Percentiles rank a stretch among this genome's conserved stretches.
These are phyloP conservation scores for Chloroceryle aenea DNA, from an alignment of 2,113 vertebrate species.

Conservation along the genomic window DNA sequence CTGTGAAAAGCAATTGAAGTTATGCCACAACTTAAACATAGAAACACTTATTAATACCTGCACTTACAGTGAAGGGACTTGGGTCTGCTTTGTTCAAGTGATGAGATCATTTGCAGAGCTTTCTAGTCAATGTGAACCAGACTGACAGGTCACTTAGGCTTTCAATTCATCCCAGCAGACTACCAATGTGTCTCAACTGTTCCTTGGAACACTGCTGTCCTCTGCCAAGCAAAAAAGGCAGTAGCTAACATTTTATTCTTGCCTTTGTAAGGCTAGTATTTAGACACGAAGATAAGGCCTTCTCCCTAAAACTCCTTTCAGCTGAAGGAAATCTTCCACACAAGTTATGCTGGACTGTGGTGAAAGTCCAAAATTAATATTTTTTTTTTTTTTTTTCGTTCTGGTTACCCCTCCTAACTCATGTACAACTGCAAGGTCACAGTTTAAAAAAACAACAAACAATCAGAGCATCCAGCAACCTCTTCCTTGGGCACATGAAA, in stretches of 20 bases:
- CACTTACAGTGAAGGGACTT: not conserved
- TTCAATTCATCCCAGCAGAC: slow-evolving; percentile 8
- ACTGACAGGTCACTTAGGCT: slow-evolving; percentile 48
- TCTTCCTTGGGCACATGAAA: not conserved
- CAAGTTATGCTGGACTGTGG: not conserved
- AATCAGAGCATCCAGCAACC: not conserved
- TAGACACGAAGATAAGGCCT: not conserved
- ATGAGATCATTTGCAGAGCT: slow-evolving; percentile 19
- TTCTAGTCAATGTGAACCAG: slow-evolving; percentile 15
- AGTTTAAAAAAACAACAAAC: not conserved
- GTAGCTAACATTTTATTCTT: not conserved
- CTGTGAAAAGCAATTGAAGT: slow-evolving; percentile 26
- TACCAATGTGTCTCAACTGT: not conserved
- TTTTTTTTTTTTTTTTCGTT: not conserved
- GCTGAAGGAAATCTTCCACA: not conserved
- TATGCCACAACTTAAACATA: slow-evolving; percentile 27
- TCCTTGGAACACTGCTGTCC: not conserved
- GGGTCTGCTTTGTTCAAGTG: not conserved
- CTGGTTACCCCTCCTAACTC: not conserved
- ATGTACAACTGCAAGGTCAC: not conserved
- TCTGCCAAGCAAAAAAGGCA: not conserved
- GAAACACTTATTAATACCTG: slow-evolving; percentile 16
- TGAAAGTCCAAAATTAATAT: not conserved
- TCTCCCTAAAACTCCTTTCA: not conserved
- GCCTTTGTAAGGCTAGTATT: not conserved